phyloP scores from a whole-genome alignment of 2,888 invertebrate genomes.

The Melanostoma mellinum region DNA sequence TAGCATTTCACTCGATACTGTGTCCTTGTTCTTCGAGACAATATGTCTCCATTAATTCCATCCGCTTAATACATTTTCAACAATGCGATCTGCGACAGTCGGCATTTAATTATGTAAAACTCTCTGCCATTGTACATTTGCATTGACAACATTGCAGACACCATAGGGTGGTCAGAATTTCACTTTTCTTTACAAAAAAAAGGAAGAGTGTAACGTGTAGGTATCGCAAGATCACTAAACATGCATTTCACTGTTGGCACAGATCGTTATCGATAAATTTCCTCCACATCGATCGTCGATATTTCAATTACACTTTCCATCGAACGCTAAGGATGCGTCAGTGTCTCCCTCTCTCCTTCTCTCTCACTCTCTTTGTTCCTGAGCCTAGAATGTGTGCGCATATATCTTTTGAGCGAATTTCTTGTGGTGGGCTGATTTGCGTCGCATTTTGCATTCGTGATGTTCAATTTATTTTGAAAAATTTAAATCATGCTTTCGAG shows the following conservation, averaged over 20 bases:
- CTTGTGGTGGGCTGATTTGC: conserved; percentile 30
- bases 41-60: conserved; percentile 24
- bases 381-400: background rate
- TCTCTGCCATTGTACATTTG: conserved; percentile 18
- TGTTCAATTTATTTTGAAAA: conserved; percentile 63
- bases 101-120: conserved; percentile 36
- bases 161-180: conserved; percentile 60
- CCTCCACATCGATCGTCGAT: conserved; percentile 66
- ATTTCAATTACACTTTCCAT: conserved; percentile 72
- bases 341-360: background rate
- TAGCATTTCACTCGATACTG: background rate
- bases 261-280: conserved; percentile 70
- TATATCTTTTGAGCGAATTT: conserved; percentile 25
- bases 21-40: conserved; percentile 9
- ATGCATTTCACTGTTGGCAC: conserved; percentile 33
- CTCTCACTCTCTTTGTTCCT: background rate
- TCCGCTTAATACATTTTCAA: conserved; percentile 1
- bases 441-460: conserved; percentile 52
- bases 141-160: conserved; percentile 26
- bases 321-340: conserved; percentile 22
- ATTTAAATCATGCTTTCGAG: conserved; percentile 62
- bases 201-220: conserved; percentile 7
- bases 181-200: conserved; percentile 47
- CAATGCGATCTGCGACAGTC: conserved; percentile 21
- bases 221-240: conserved; percentile 8